Evolutionary conservation across 2,113 vertebrate genomes (phyloP), one percentile per base, ranked within the genome.

Genomic region (Chitala chitala): DNA sequence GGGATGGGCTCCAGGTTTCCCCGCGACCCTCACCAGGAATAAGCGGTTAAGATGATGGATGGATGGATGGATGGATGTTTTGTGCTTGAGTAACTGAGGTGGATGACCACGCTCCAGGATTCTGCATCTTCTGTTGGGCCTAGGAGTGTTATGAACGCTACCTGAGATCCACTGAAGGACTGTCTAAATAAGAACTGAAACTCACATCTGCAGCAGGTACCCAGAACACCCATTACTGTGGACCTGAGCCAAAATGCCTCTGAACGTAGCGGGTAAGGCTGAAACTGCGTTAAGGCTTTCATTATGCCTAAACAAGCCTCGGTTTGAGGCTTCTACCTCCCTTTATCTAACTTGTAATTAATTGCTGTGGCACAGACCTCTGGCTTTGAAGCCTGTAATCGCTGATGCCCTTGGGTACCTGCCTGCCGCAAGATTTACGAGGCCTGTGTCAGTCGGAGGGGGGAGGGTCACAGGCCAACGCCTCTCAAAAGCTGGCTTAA

Each of bases 401-500:
- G 33, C 51, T 2, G 33, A 4, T 38, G 8, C 50, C 68, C 29
- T 31, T 3, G 46, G 31, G 31, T 17, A 20, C 17, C 46, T 31
- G 13, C 10, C 42, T 31, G 40, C 55, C 42, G 13, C 26, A 29
- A 75, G 59, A 76, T 76, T 76, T 73, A 65, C 42, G 38, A 38
- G 71, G 22, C 29, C 51, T 56, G 26, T 20, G 71, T 15, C 12
- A 48, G 13, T 5, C 20, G 2, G 61, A n/a, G n/a, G n/a, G n/a
- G n/a, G n/a, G n/a, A n/a, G n/a, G 56, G 59, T 36, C 24, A 59
- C 75, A 50, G 53, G 53, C 20, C 75, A 73, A 22, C 2, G 75
- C 50, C n/a, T 69, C 51, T 48, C 31, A n/a, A 68, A 77, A 40
- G 75, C 75, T 48, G 36, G 31, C n/a, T 73, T 73, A 69, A 53